Evolutionary conservation across 2,113 vertebrate genomes (phyloP), one percentile per base, ranked within the genome.

Genomic region (Hippocampus zosterae): DNA sequence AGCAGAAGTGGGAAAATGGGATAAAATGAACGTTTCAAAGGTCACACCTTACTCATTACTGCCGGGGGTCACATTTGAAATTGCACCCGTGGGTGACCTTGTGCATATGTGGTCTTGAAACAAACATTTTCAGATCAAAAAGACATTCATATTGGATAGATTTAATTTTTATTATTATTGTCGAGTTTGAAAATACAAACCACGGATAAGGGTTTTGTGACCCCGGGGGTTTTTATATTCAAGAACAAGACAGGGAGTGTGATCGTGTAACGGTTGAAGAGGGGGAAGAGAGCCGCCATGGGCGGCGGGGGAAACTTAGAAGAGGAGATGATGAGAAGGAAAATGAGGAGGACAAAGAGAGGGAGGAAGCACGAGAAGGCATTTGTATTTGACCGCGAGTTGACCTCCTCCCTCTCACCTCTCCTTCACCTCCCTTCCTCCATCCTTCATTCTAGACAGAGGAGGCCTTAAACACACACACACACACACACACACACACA

Each of bases 331-430:
- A 56, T 44, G 7, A 37, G 25, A 27, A 55, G 25, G 56, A 27
- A 29, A 21, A 44, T 10, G 7, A 52, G 25, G 27, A 59, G 53
- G 65, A 55, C 33, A 56, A 67, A 68, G 56, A 68, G 40, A 71
- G 27, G 52, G 5, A 72, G 65, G 55, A 63, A 33, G 40, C 25
- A 50, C 55, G 27, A 25, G 57, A 69, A 78, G 80, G 77, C 46
- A 7, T 79, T 91, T 91, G 89, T 68, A 91, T 92, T 91, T 92
- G 90, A 92, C 91, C 89, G 85, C 68, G 57, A 72, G 67, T 65
- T 90, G 90, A 92, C 91, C 91, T 85, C 82, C 88, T 87, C 82
- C 52, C 88, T 85, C 85, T 91, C 89, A 91, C 89, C 90, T 91
- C 88, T 81, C 86, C 88, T 90, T 90, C 88, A 91, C 88, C 90